phyloP scores from a whole-genome alignment of 2,888 invertebrate species.

The Macrophya annulata region DNA sequence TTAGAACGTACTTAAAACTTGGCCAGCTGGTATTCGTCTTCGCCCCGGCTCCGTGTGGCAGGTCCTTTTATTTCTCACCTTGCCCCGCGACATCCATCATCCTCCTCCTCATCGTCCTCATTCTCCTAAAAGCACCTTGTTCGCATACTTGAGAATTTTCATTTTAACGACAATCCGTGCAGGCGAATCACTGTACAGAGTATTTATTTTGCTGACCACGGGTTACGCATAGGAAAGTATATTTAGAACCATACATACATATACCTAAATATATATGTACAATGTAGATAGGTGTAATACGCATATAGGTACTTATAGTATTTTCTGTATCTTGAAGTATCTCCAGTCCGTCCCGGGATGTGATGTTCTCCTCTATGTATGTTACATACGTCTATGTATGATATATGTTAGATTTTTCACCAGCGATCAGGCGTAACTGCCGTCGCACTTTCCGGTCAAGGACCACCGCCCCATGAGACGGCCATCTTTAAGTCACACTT shows the following conservation, averaged over 20 bases:
- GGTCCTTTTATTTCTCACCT: neutral
- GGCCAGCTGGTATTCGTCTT: neutral
- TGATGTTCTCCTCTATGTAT: too few relatives aligned
- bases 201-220: neutral
- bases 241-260: too few relatives aligned
- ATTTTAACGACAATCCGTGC: neutral
- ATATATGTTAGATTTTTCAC: too few relatives aligned
- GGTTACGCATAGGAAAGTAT: too few relatives aligned
- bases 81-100: neutral
- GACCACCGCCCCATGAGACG: neutral
- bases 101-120: neutral
- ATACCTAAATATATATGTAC: too few relatives aligned
- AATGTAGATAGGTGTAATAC: too few relatives aligned
- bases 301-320: too few relatives aligned
- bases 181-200: neutral
- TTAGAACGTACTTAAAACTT: neutral
- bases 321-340: too few relatives aligned
- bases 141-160: neutral
- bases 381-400: neutral
- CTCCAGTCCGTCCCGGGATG: too few relatives aligned
- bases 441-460: neutral
- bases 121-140: neutral
- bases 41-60: neutral
- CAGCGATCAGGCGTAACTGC: neutral
- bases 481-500: constrained; percentile 42